Evolutionary conservation across 2,797 vertebrate genomes (phyloP).

Genomic region (Sparidentex hasta): DNA sequence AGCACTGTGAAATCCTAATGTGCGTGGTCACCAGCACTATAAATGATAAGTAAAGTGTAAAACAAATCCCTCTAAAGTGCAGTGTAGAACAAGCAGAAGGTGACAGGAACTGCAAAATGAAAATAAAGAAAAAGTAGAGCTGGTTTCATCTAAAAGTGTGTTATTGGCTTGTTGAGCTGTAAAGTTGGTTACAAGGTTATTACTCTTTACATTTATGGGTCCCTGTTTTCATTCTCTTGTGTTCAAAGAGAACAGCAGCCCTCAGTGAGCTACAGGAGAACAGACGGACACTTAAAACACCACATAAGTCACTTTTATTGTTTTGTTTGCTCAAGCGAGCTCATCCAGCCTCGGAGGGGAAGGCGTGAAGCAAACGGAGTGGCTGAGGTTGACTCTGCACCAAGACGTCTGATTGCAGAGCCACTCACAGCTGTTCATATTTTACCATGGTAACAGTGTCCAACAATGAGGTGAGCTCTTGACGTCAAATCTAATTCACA

Average conservation of each 20-base stretch:
- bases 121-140: background rate
- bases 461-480: constrained; percentile 26
- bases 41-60: background rate
- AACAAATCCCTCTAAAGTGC: background rate
- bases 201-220: constrained; percentile 5
- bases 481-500: constrained; percentile 37
- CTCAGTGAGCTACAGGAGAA: constrained; percentile 23
- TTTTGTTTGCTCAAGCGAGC: constrained; percentile 69
- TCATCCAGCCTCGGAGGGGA: constrained; percentile 52
- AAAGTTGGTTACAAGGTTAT: background rate
- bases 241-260: constrained; percentile 29
- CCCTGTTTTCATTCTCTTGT: constrained; percentile 12
- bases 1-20: too few species aligned
- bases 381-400: constrained; percentile 31
- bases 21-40: background rate
- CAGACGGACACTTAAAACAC: constrained; percentile 40
- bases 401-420: constrained; percentile 40
- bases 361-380: constrained; percentile 27
- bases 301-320: constrained; percentile 69
- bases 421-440: constrained; percentile 37
- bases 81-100: background rate
- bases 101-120: too few species aligned
- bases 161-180: background rate
- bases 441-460: constrained; percentile 52
- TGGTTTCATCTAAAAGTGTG: background rate